Evolutionary conservation across 2,797 vertebrate species (phyloP), one percentile per base, ranked within the genome.

Genomic region (Anableps anableps): DNA sequence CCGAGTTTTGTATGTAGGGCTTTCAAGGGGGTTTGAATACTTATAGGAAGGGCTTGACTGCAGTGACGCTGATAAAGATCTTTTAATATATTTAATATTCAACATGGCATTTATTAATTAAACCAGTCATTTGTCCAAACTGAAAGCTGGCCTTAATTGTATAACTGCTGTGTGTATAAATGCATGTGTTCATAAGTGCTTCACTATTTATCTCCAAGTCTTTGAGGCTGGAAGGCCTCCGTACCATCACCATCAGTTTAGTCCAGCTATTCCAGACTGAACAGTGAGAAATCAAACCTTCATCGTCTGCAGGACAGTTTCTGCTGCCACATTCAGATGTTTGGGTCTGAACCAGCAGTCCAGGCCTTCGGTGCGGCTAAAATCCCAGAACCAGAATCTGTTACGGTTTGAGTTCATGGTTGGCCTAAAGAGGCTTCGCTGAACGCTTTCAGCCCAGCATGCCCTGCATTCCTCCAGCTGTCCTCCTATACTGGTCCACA

Each of bases 391-490:
- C 36, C 45, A 2, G 43, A 83, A 72, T 82, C 66, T 74, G 58
- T 77, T 72, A 74, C 11, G 75, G 73, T 70, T 70, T 76, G 38
- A 31, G n/a, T 36, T 47, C 38, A 68, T 58, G 60, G 60, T 19
- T 8, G 9, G 13, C 45, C 13, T 47, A 64, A 21, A 64, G 62
- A 64, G 31, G 58, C 29, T 62, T 13, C 45, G 4, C 45, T 16
- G n/a, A 31, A 62, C 2, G 55, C 36, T 77, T 80, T 75, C 11
- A 91, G 89, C 88, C 76, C 14, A 91, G 89, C 88, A 89, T 90
- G 95, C 96, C 93, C 93, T 92, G 88, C 84, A 72, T 76, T 82
- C 85, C 85, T 64, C 31, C 17, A 8, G 2, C 60, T 36, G 60
- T 36, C 34, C 62, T 64, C 80, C 79, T 78, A 34, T 79, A 68